A percentile compares a stretch with the other conserved stretches of the same genome.
These are phyloP conservation scores for Melieria omissa DNA, from an alignment of 2,888 invertebrate species.

Conservation along the genomic window DNA sequence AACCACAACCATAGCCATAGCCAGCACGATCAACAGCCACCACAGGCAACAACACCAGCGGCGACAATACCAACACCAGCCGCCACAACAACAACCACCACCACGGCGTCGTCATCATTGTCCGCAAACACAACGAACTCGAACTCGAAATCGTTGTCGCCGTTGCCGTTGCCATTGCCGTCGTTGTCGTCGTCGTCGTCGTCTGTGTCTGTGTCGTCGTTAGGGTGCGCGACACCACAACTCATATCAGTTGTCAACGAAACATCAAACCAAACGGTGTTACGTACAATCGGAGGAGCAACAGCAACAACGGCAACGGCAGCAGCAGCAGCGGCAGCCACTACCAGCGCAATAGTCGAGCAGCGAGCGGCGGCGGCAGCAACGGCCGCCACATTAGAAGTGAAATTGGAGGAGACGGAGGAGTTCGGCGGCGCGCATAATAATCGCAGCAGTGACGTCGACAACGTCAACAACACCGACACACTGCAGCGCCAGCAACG, in stretches of 20 bases:
- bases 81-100: slow-evolving; percentile 27
- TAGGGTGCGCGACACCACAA: slow-evolving; percentile 56
- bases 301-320: slow-evolving; percentile 27
- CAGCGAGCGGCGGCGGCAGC: slow-evolving; percentile 28
- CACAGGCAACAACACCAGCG: neutral
- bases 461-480: slow-evolving; percentile 30
- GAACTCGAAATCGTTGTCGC: slow-evolving; percentile 29
- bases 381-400: slow-evolving; percentile 29
- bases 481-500: slow-evolving; percentile 31
- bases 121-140: slow-evolving; percentile 31
- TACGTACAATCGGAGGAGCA: slow-evolving; percentile 43
- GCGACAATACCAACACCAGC: slow-evolving; percentile 28
- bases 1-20: slow-evolving; percentile 25
- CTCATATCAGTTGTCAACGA: slow-evolving; percentile 65
- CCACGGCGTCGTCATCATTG: slow-evolving; percentile 19
- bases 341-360: slow-evolving; percentile 30
- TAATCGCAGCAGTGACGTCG: slow-evolving; percentile 26
- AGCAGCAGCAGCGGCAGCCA: slow-evolving; percentile 39
- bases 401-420: slow-evolving; percentile 34
- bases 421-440: slow-evolving; percentile 3
- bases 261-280: slow-evolving; percentile 62
- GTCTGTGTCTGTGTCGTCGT: slow-evolving; percentile 47
- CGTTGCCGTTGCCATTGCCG: slow-evolving; percentile 41
- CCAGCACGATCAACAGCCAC: neutral
- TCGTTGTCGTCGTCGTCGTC: slow-evolving; percentile 45